Percentiles rank a stretch among this genome's conserved stretches.
These are phyloP conservation scores for Galerucella pusilla DNA, from an alignment of 2,888 invertebrate genomes.

Conservation along the genomic window DNA sequence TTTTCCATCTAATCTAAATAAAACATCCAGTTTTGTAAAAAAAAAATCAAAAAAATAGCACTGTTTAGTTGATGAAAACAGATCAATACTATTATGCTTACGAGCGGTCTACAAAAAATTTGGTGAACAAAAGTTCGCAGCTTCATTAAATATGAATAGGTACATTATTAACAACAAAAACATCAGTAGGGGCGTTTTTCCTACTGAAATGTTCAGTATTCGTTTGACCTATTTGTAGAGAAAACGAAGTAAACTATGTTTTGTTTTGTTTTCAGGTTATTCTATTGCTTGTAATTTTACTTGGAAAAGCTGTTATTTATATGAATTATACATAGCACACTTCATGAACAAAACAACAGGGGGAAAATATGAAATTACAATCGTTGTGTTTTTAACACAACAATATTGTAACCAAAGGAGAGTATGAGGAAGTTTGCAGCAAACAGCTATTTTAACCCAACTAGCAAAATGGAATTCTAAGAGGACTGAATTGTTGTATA, in stretches of 20 bases:
- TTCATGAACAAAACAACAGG: background rate
- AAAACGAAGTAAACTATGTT: background rate
- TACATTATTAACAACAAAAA: background rate
- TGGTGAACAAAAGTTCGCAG: background rate
- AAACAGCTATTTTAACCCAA: too few relatives aligned
- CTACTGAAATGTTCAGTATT: constrained; percentile 1
- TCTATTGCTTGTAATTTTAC: background rate
- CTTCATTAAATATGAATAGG: background rate
- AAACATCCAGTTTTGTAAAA: too few relatives aligned
- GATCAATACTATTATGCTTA: too few relatives aligned
- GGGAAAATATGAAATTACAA: background rate
- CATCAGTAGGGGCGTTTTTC: constrained; percentile 5
- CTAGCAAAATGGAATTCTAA: too few relatives aligned
- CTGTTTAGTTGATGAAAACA: too few relatives aligned
- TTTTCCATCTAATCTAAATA: too few relatives aligned
- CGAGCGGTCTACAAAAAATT: background rate
- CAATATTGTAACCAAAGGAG: too few relatives aligned
- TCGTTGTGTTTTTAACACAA: too few relatives aligned
- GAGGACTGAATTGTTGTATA: too few relatives aligned
- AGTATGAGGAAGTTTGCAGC: too few relatives aligned
- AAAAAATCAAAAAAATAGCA: too few relatives aligned
- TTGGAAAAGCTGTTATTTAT: background rate
- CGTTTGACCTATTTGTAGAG: constrained; percentile 12
- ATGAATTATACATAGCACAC: background rate
- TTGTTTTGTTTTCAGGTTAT: background rate